Evolutionary conservation across 2,888 invertebrate genomes (phyloP), one percentile per base, ranked within the genome.

Genomic region (Rhagonycha fulva): DNA sequence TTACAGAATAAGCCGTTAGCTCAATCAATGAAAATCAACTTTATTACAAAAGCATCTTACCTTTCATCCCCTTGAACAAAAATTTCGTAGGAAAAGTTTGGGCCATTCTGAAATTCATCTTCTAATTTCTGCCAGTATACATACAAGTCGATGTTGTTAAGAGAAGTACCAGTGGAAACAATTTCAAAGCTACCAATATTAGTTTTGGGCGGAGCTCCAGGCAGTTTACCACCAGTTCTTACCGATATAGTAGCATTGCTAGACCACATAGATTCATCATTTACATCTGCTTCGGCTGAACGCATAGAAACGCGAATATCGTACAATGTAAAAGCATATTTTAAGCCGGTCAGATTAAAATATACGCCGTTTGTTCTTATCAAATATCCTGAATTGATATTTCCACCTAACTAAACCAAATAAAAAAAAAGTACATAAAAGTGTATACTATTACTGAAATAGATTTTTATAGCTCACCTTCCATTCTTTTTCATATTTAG

Each of bases 41-140:
- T 19, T 19, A 19, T 19, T 19, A 19, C 19, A 19, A 19, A 23
- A 14, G 26, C 23, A 62, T 9, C 23, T 61, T 72, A 74, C 74
- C 63, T 70, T 12, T 30, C 24, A 14, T 82, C 70, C 26, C 81
- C 89, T 76, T 87, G 84, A 2, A 89, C 86, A 75, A 85, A 87
- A n/a, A 95, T 90, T 80, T 89, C 88, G 84, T 96, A 96, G 3
- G 89, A 89, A 83, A 96, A 95, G 83, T 93, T 90, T 7, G 91
- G 91, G 14, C 95, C 96, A 84, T 95, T 95, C 82, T 93, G 90
- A 81, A 93, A 90, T 84, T 91, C 90, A 66, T 90, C 89, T 19
- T 91, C 91, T 70, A 96, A 90, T 79, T 93, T 91, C 84, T 94
- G 92, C 96, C 96, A 96, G 86, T 95, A 96, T 23, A 96, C 88